A percentile compares a stretch with the other conserved stretches of the same genome.
Evolutionary conservation across 2,888 invertebrate species (phyloP).

Genomic region (Crematogaster levior): DNA sequence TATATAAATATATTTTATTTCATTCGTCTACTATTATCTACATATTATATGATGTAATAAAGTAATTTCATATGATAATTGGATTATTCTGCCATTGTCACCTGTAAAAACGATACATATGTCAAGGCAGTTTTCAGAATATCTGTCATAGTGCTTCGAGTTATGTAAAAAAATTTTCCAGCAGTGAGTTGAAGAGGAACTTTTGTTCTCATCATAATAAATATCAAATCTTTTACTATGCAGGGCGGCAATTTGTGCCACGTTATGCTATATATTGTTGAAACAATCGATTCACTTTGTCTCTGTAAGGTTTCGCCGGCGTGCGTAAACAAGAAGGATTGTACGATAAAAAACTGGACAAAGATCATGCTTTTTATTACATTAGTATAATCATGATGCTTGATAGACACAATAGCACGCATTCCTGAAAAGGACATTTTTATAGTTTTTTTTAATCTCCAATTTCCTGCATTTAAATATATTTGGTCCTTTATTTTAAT

Average conservation of each 20-base stretch:
- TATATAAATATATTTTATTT: not conserved
- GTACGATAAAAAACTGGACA: not conserved
- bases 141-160: constrained; percentile 11
- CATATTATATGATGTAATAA: not conserved
- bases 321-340: constrained; percentile 29
- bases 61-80: not conserved
- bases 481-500: not conserved
- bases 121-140: constrained; percentile 18
- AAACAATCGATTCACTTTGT: constrained; percentile 41
- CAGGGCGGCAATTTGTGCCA: constrained; percentile 24
- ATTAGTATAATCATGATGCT: not conserved
- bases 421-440: constrained; percentile 9
- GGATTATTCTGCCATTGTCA: constrained; percentile 7
- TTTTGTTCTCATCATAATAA: constrained; percentile 28
- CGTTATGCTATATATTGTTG: constrained; percentile 15
- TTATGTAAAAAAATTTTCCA: constrained; percentile 38
- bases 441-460: not conserved
- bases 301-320: constrained; percentile 16
- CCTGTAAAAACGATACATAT: constrained; percentile 32
- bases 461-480: not conserved
- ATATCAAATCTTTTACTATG: constrained; percentile 6
- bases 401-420: not conserved
- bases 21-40: not conserved
- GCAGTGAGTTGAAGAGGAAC: constrained; percentile 23
- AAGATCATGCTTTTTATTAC: not conserved